Conservation (phyloP, 2,797 vertebrate species). For the Tauraco hartlaubi region DNA sequence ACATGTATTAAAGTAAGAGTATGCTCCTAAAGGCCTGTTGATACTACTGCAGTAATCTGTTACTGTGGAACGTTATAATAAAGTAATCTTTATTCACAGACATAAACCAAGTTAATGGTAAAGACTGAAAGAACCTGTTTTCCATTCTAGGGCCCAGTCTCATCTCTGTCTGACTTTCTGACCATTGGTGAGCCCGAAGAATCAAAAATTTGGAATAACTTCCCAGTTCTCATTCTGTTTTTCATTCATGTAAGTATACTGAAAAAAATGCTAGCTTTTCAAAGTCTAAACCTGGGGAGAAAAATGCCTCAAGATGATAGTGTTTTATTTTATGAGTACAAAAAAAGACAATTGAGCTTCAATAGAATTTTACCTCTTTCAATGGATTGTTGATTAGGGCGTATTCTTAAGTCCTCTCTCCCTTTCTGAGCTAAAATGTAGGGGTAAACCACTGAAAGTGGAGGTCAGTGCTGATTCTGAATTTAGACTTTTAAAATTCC, state of each 20-base stretch:
- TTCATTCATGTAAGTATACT: background rate
- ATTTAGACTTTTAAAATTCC: background rate
- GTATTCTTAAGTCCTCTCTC: background rate
- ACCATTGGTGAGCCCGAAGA: background rate
- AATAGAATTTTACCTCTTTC: background rate
- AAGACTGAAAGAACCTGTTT: background rate
- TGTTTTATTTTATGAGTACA: background rate
- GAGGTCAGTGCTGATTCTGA: background rate
- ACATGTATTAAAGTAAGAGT: fast-evolving
- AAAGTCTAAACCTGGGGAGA: background rate
- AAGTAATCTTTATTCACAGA: background rate
- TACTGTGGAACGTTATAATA: background rate
- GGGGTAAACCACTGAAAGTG: background rate
- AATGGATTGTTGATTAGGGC: background rate
- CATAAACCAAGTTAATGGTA: background rate
- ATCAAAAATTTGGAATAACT: background rate
- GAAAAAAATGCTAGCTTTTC: background rate
- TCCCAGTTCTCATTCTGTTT: background rate
- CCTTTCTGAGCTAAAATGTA: background rate
- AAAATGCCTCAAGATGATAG: background rate
- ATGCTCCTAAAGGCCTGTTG: background rate
- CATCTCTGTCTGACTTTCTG: background rate
- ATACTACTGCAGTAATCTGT: background rate
- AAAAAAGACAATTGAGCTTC: background rate
- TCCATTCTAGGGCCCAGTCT: background rate